Evolutionary conservation across 2,797 vertebrate species (phyloP), one percentile per base, ranked within the genome.

Genomic region (Phyllotis vaccarum): DNA sequence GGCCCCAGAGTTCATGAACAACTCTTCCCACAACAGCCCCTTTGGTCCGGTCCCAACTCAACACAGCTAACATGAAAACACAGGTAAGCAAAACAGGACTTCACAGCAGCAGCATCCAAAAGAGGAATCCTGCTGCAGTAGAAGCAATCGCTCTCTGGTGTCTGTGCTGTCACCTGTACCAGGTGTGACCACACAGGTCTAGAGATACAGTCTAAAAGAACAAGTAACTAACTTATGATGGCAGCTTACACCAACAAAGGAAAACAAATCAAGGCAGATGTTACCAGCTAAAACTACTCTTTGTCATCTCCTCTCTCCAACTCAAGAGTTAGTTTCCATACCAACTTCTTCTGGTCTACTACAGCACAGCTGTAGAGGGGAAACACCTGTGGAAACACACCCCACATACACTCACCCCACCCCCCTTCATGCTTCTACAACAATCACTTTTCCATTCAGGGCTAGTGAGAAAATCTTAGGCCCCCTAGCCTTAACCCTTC

Each of bases 221-320:
- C 56, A 82, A 86, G n/a, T 54, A 87, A 85, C 10, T 54, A 87
- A 85, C 10, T 91, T 79, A 89, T 37, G 76, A 88, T 27, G 31
- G 66, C 34, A 89, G 93, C 64, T n/a, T 75, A 40, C 56, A 70
- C 81, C 62, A 85, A 66, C 16, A 68, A 86, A 58, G 75, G 62
- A 81, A 70, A 90, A 92, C 52, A 96, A 79, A 19, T 52, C 49
- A 83, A 82, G 11, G 29, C 17, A 93, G n/a, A 72, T 40, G 2
- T 92, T 86, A 94, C 37, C 94, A 93, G 75, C 54, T 60, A 82
- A 66, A 5, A 79, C 64, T 17, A 68, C 76, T 14, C 91, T 52
- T 60, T 34, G 52, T 92, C 37, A 95, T 4, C n/a, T 82, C 72
- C 21, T 86, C 27, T 62, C 31, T 46, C 24, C 60, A 37, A 49